These are phyloP conservation scores for Globodera rostochiensis DNA, from an alignment of 1,140 invertebrate species.

Conservation along the genomic window DNA sequence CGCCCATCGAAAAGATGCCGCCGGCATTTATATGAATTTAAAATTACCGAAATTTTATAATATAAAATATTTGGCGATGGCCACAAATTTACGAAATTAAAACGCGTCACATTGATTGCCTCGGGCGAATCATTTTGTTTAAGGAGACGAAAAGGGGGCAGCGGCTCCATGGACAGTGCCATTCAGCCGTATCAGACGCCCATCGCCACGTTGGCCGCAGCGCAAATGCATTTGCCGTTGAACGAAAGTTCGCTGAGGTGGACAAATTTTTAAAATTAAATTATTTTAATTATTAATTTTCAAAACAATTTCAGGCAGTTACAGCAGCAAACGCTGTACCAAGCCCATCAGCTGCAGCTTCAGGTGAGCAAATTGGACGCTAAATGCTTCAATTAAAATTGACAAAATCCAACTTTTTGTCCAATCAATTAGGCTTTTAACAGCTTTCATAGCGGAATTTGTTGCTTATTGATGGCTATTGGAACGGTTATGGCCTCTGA, in stretches of 20 bases:
- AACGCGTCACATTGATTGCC: too few species aligned
- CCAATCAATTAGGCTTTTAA: background rate
- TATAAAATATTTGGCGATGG: too few species aligned
- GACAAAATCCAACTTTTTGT: background rate
- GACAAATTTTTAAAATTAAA: background rate
- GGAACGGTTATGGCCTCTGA: too few species aligned
- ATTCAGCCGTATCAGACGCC: conserved; percentile 3
- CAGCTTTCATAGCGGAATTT: background rate
- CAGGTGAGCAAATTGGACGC: background rate
- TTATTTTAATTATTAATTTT: background rate
- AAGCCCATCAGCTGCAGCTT: background rate
- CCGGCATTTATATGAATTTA: too few species aligned
- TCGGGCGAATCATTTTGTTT: too few species aligned
- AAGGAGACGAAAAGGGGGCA: background rate
- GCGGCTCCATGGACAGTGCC: background rate
- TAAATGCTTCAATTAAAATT: background rate
- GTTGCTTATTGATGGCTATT: background rate
- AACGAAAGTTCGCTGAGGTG: conserved; percentile 6
- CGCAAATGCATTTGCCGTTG: conserved; percentile 3
- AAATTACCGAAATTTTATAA: too few species aligned
- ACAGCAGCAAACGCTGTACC: conserved; percentile 9
- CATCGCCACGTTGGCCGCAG: conserved; percentile 7
- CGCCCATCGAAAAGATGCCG: too few species aligned
- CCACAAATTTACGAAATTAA: too few species aligned
- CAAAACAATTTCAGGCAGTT: background rate